Percentiles rank a stretch among this genome's conserved stretches.
phyloP scores from a whole-genome alignment of 2,797 vertebrate genomes.

The Anas flavirostris region DNA sequence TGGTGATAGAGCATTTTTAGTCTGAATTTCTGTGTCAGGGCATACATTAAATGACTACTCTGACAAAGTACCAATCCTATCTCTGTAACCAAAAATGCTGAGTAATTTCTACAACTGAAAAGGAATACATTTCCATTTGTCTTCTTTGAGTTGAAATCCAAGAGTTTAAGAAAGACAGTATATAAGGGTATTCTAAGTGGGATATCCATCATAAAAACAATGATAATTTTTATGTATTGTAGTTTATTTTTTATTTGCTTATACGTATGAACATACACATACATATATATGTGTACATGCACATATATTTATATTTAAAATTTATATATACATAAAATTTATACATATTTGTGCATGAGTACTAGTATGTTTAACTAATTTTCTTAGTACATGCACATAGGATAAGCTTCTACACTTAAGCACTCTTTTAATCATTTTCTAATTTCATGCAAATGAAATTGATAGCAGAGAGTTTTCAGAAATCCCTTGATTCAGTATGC shows the following conservation, averaged over 20 bases:
- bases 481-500: background rate
- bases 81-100: conserved; percentile 9
- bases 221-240: background rate
- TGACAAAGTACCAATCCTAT: background rate
- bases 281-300: background rate
- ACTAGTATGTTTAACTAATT: background rate
- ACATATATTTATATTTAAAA: too few species aligned
- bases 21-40: background rate
- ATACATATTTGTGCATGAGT: background rate
- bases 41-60: background rate
- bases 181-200: background rate
- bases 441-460: background rate
- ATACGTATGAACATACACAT: background rate
- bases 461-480: background rate
- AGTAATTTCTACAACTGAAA: conserved; percentile 9
- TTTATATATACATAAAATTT: background rate
- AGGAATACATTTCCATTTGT: background rate
- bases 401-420: background rate
- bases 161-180: background rate
- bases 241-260: background rate
- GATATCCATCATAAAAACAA: background rate
- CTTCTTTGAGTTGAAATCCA: background rate
- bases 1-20: background rate
- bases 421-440: background rate
- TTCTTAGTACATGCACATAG: background rate